phyloP scores from a whole-genome alignment of 1,140 invertebrate genomes.

The Aporrectodea caliginosa region DNA sequence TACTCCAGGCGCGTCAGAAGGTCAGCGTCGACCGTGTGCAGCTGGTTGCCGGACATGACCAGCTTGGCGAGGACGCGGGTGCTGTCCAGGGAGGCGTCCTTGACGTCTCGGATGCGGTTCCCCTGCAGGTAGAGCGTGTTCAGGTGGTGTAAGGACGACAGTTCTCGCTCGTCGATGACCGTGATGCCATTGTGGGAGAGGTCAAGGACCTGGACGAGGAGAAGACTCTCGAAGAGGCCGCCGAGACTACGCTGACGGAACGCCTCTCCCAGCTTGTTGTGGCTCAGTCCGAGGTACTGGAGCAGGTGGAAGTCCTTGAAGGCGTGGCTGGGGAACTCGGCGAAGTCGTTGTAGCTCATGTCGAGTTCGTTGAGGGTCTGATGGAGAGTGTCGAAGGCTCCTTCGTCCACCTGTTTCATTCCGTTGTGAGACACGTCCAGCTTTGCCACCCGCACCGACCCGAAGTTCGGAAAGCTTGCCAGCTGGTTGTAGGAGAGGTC shows the following conservation, averaged over 20 bases:
- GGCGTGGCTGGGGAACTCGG: conserved; percentile 3
- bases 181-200: conserved; percentile 25
- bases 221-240: conserved; percentile 21
- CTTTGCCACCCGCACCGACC: conserved; percentile 2
- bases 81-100: background rate
- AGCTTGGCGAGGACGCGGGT: conserved; percentile 23
- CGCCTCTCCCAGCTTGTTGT: conserved; percentile 26
- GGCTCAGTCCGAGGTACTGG: conserved; percentile 18
- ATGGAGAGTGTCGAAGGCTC: conserved; percentile 15
- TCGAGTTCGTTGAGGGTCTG: conserved; percentile 10
- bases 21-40: conserved; percentile 19
- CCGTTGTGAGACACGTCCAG: conserved; percentile 30
- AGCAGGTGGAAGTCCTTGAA: conserved; percentile 23
- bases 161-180: background rate
- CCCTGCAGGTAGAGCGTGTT: conserved; percentile 21
- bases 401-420: conserved; percentile 1
- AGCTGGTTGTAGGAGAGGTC: conserved; percentile 31
- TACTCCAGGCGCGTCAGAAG: conserved; percentile 25
- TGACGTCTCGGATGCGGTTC: conserved; percentile 27
- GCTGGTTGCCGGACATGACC: conserved; percentile 20
- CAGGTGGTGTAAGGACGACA: conserved; percentile 17
- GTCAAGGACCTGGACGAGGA: conserved; percentile 16
- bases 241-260: conserved; percentile 9
- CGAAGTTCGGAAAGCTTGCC: background rate
- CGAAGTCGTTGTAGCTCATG: conserved; percentile 24